Conservation (phyloP, 2,888 invertebrate genomes). For the Drosophila koepferae region DNA sequence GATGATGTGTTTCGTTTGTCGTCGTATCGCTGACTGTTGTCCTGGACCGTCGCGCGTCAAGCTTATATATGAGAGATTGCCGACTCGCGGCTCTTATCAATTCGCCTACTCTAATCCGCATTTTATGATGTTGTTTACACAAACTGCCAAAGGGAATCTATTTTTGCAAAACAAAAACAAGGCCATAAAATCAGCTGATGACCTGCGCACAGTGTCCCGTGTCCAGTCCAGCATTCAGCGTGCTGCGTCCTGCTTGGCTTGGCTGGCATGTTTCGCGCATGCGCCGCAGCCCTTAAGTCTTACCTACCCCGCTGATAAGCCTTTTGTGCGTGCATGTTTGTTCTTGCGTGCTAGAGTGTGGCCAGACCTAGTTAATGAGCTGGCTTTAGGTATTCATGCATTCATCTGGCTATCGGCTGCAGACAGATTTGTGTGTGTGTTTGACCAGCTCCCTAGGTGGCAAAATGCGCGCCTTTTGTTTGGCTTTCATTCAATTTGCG, state of each 20-base stretch:
- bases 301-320: constrained; percentile 51
- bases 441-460: constrained; percentile 59
- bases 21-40: constrained; percentile 52
- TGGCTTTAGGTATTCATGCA: background rate
- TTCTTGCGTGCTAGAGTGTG: constrained; percentile 55
- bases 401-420: constrained; percentile 4
- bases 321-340: constrained; percentile 62
- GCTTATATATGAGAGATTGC: constrained; percentile 50
- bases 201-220: constrained; percentile 29
- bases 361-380: constrained; percentile 32
- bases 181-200: constrained; percentile 53
- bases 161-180: constrained; percentile 72
- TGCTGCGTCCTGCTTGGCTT: background rate
- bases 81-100: constrained; percentile 31
- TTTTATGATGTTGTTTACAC: constrained; percentile 75
- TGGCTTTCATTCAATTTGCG: constrained; percentile 67
- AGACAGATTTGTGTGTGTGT: constrained; percentile 9
- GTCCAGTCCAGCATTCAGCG: too few relatives aligned
- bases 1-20: constrained; percentile 19
- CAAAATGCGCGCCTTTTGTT: constrained; percentile 60
- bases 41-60: constrained; percentile 36
- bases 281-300: constrained; percentile 20
- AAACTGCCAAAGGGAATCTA: constrained; percentile 26
- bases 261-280: constrained; percentile 35
- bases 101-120: constrained; percentile 38